A percentile compares a stretch with the other conserved stretches of the same genome.
These are phyloP conservation scores for Volucella zonaria DNA, from an alignment of 2,888 invertebrate species.

Conservation along the genomic window DNA sequence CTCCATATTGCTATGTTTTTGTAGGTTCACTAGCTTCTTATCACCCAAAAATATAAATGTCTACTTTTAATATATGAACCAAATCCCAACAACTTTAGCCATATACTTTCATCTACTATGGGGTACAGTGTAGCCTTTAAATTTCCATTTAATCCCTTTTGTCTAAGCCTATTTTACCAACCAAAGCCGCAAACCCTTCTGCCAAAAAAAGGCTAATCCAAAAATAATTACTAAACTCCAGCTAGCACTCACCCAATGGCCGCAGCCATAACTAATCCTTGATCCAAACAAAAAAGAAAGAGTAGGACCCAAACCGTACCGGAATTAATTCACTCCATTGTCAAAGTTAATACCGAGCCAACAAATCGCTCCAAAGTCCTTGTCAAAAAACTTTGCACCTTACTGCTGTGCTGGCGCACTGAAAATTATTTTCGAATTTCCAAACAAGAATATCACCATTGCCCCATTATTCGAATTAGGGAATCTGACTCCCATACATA, in stretches of 20 bases:
- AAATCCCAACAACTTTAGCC: too few species aligned
- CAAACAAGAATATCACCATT: constrained; percentile 50
- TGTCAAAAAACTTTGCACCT: constrained; percentile 39
- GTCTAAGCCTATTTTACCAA: background rate
- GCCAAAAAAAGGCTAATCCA: constrained; percentile 9
- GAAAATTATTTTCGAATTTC: constrained; percentile 66
- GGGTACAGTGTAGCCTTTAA: background rate
- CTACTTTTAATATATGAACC: too few species aligned
- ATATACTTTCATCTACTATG: too few species aligned
- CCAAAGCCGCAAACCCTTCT: background rate
- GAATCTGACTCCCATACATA: constrained; percentile 4
- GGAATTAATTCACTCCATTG: constrained; percentile 54
- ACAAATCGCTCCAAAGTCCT: constrained; percentile 60
- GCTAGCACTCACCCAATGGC: background rate
- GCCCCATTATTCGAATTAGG: constrained; percentile 57
- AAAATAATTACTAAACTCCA: constrained; percentile 14
- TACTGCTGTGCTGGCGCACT: constrained; percentile 17
- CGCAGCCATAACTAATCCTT: too few species aligned
- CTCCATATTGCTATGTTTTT: too few species aligned
- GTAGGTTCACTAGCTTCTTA: too few species aligned
- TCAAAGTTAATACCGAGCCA: constrained; percentile 57
- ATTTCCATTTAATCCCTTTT: background rate
- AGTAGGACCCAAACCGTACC: too few species aligned
- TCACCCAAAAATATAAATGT: too few species aligned
- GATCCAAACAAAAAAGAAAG: too few species aligned